Conservation (phyloP, 2,888 invertebrate species). For the Ectemnius cavifrons region DNA sequence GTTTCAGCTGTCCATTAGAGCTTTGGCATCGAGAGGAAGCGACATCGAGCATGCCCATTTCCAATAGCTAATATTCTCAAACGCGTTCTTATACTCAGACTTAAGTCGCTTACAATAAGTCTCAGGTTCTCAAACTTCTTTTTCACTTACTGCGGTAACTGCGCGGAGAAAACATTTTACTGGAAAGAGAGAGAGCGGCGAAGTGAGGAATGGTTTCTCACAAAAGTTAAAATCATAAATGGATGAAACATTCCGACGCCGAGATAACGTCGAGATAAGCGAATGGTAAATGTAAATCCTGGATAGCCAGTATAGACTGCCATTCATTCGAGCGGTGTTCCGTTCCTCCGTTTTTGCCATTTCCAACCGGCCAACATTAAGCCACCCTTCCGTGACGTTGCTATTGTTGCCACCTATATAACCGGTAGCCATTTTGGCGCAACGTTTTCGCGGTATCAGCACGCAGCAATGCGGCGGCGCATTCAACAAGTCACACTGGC, state of each 20-base stretch:
- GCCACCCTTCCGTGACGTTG: not conserved
- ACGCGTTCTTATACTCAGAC: no score
- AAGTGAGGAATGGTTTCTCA: no score
- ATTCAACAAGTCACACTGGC: slow-evolving; percentile 27
- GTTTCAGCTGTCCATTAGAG: not conserved
- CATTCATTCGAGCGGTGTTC: slow-evolving; percentile 6
- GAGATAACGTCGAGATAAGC: slow-evolving; percentile 23
- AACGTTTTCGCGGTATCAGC: slow-evolving; percentile 16
- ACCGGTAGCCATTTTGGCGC: slow-evolving; percentile 13
- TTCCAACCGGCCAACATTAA: not conserved
- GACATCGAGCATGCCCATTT: no score
- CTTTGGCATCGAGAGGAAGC: not conserved
- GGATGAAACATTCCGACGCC: not conserved
- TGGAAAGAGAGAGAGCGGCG: no score
- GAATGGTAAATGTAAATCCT: slow-evolving; percentile 29
- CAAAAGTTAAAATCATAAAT: not conserved
- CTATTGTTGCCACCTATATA: slow-evolving; percentile 7
- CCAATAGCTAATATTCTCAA: no score
- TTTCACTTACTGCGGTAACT: no score
- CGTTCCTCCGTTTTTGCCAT: not conserved
- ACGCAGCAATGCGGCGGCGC: no score
- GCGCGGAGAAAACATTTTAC: no score
- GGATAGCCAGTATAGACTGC: not conserved
- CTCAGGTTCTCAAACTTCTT: no score
- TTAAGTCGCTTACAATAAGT: no score